Evolutionary conservation across 2,113 vertebrate genomes (phyloP).

Genomic region (Alethe castanea): DNA sequence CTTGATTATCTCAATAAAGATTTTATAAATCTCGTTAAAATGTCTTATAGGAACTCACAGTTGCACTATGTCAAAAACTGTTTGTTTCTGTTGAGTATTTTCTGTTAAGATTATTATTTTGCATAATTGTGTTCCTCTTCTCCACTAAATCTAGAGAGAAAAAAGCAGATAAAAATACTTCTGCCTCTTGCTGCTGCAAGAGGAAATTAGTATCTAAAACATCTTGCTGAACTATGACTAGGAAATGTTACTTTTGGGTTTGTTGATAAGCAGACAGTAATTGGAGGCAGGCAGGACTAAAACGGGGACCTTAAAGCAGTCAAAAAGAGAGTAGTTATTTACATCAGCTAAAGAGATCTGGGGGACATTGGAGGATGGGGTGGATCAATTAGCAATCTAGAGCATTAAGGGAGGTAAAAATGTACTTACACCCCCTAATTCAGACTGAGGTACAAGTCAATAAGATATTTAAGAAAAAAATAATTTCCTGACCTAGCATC

Average conservation of each 20-base stretch:
- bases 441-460: not conserved
- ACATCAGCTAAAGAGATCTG: not conserved
- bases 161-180: not conserved
- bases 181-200: not conserved
- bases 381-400: not conserved
- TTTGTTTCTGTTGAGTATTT: not conserved
- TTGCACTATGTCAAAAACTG: not conserved
- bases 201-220: not conserved
- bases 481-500: not conserved
- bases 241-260: not conserved
- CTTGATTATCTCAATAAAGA: not conserved
- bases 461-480: not conserved
- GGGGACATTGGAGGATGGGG: rapidly evolving
- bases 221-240: not conserved
- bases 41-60: not conserved
- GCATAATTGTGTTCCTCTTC: not conserved
- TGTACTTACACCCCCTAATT: not conserved
- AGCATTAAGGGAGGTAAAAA: not conserved
- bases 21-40: not conserved
- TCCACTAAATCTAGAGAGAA: not conserved
- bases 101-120: not conserved
- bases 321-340: not conserved
- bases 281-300: not conserved
- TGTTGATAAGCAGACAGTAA: not conserved
- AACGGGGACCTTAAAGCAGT: not conserved